Percentiles rank a stretch among this genome's conserved stretches.
These are phyloP conservation scores for Wiebesia pumilae DNA, from an alignment of 1,140 invertebrate species.

Conservation along the genomic window DNA sequence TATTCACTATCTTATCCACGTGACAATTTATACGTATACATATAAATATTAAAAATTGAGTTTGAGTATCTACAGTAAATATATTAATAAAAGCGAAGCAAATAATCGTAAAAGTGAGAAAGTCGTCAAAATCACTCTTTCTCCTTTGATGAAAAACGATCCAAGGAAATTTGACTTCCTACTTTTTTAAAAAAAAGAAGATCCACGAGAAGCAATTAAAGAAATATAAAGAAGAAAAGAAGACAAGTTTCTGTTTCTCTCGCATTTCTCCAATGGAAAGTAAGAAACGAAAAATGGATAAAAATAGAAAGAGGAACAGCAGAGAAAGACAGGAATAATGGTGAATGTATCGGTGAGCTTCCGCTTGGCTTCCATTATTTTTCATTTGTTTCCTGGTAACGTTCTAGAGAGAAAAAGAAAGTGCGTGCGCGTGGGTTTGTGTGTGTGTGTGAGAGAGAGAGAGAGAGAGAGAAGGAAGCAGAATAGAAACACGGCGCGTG, in stretches of 20 bases:
- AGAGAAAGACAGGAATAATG: constrained; percentile 54
- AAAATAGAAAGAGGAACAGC: constrained; percentile 34
- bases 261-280: neutral
- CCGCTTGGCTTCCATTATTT: constrained; percentile 67
- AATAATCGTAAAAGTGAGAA: neutral
- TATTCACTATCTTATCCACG: too few species aligned
- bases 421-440: neutral
- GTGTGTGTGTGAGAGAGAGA: neutral
- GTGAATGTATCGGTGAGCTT: constrained; percentile 64
- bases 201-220: neutral
- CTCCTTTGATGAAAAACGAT: neutral
- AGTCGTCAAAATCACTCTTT: neutral
- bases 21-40: too few species aligned
- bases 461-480: neutral
- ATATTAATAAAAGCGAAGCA: neutral
- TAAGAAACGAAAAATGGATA: constrained; percentile 33
- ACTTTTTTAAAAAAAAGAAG: neutral
- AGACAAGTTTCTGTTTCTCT: neutral
- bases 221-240: neutral
- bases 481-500: constrained; percentile 12
- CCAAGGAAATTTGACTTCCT: neutral
- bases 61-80: neutral
- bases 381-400: constrained; percentile 64
- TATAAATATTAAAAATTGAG: too few species aligned
- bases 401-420: neutral